Evolutionary conservation across 64 coral and sea anemone species (phyloP).

Genomic region (Pocillopora damicornis): DNA sequence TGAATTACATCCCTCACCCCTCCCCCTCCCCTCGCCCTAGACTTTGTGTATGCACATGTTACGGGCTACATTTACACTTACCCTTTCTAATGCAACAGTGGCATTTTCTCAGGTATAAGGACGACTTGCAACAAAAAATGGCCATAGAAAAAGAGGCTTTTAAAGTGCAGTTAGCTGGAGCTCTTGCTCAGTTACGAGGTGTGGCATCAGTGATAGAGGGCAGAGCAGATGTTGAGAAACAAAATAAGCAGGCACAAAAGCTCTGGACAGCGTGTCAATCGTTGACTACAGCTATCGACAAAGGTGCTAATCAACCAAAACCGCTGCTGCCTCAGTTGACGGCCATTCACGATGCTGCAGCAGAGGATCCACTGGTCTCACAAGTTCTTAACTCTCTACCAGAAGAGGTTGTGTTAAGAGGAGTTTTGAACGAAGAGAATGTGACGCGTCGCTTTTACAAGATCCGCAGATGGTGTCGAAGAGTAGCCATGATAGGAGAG

Average conservation of each 20-base stretch:
- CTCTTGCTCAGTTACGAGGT: constrained; percentile 68
- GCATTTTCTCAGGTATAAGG: constrained; percentile 36
- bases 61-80: not conserved
- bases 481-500: constrained; percentile 92
- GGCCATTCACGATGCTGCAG: constrained; percentile 58
- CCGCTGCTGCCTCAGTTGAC: constrained; percentile 60
- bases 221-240: constrained; percentile 79
- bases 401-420: constrained; percentile 57
- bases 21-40: too few relatives aligned
- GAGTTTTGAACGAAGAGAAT: constrained; percentile 72
- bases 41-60: not conserved
- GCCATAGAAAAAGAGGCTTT: constrained; percentile 60
- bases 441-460: constrained; percentile 71
- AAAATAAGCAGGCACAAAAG: constrained; percentile 73
- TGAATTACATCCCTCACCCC: too few relatives aligned
- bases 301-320: constrained; percentile 16
- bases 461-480: constrained; percentile 65
- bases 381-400: constrained; percentile 70
- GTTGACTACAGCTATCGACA: constrained; percentile 63
- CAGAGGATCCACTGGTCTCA: constrained; percentile 52
- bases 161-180: constrained; percentile 56
- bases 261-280: constrained; percentile 91
- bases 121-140: constrained; percentile 65
- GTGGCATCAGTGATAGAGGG: constrained; percentile 63
- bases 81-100: not conserved